Conservation (phyloP, 1,140 invertebrate genomes). For the Nasonia longicornis region DNA sequence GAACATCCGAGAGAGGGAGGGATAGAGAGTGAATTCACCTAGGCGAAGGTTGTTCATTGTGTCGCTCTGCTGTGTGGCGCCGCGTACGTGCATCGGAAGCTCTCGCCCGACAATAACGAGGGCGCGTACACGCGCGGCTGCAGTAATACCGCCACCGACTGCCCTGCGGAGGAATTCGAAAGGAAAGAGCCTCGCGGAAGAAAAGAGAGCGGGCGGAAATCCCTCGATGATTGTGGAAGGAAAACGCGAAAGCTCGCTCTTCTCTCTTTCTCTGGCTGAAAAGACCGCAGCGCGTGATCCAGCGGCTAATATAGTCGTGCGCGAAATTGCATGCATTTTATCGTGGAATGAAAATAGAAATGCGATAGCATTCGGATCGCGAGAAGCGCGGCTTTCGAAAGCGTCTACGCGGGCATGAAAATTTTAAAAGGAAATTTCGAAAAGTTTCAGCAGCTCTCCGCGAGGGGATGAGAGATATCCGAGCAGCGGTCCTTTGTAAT, state of each 20-base stretch:
- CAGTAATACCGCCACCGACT: background rate
- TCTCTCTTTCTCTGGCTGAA: background rate
- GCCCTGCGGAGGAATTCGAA: background rate
- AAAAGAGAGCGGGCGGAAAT: background rate
- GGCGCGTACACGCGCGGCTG: background rate
- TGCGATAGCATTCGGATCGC: too few relatives aligned
- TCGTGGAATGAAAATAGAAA: too few relatives aligned
- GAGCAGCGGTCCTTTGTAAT: background rate
- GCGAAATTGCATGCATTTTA: background rate
- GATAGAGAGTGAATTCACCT: background rate
- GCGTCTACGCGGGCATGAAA: background rate
- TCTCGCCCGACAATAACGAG: background rate
- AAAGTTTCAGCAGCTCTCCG: background rate
- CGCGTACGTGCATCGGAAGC: conserved; percentile 15
- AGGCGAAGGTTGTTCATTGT: background rate
- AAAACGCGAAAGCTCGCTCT: background rate
- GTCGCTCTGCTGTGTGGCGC: background rate
- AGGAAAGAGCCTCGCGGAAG: background rate
- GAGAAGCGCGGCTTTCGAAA: background rate
- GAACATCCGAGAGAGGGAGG: background rate
- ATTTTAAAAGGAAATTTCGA: background rate
- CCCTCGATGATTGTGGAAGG: background rate
- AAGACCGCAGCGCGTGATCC: background rate
- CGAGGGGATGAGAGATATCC: background rate
- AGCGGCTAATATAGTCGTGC: background rate